A percentile compares a stretch with the other conserved stretches of the same genome.
phyloP scores from a whole-genome alignment of 2,888 invertebrate genomes.

The Hartigia nigra region DNA sequence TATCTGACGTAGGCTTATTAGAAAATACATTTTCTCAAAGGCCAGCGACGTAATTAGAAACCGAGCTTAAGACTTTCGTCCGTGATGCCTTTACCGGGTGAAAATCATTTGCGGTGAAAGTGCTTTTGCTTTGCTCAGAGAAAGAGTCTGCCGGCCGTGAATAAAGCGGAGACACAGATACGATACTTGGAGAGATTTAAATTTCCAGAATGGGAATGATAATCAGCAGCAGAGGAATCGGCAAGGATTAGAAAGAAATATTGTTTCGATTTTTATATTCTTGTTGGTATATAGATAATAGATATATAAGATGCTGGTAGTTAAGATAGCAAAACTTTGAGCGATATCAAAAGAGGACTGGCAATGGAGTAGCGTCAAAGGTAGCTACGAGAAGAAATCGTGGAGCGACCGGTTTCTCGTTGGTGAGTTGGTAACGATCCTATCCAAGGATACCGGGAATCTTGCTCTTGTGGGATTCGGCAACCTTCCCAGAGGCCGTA shows the following conservation, averaged over 20 bases:
- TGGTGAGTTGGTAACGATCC: background rate
- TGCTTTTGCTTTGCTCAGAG: background rate
- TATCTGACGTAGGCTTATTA: background rate
- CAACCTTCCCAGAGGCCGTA: background rate
- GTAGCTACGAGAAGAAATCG: background rate
- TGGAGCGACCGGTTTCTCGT: background rate
- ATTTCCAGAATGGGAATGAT: background rate
- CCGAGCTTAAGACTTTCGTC: background rate
- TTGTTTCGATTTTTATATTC: background rate
- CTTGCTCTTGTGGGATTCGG: background rate
- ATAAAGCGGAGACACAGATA: background rate
- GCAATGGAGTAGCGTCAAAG: background rate
- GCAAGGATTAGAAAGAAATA: background rate
- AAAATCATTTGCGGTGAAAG: conserved; percentile 5
- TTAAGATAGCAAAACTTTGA: background rate
- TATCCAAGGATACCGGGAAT: background rate
- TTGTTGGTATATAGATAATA: background rate
- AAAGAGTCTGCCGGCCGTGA: background rate
- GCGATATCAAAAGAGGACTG: background rate
- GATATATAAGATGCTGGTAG: background rate
- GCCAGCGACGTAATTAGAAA: background rate
- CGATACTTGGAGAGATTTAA: background rate
- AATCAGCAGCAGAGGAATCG: background rate
- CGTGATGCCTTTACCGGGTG: background rate
- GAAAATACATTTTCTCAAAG: background rate